Conservation (phyloP, 2,888 invertebrate species). For the Macrosoma leucophasiata region DNA sequence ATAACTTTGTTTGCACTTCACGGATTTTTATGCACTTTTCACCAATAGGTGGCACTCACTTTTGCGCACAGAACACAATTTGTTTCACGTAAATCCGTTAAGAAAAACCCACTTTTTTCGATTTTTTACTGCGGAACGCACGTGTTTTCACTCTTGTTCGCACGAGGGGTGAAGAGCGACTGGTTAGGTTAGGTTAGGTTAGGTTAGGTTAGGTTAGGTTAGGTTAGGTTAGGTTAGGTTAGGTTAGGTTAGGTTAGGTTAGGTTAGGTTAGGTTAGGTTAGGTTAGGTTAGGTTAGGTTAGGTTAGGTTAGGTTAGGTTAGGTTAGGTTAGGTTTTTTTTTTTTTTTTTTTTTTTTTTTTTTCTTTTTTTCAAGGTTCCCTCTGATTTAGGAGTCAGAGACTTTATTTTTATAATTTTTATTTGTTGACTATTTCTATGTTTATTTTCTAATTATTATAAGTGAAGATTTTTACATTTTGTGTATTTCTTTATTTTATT, state of each 20-base stretch:
- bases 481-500: neutral
- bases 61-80: too few relatives aligned
- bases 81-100: too few relatives aligned
- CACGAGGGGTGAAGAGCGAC: constrained; percentile 10
- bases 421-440: neutral
- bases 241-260: constrained; percentile 17
- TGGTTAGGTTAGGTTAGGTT: constrained; percentile 19
- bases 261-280: constrained; percentile 19
- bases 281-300: constrained; percentile 10
- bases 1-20: constrained; percentile 18
- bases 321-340: neutral
- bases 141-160: constrained; percentile 13
- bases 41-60: too few relatives aligned
- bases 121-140: too few relatives aligned
- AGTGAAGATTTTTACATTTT: neutral
- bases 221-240: constrained; percentile 19
- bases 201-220: constrained; percentile 18
- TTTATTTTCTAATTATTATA: neutral
- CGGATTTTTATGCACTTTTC: too few relatives aligned
- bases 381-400: neutral
- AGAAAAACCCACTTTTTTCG: too few relatives aligned
- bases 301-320: neutral
- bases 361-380: neutral
- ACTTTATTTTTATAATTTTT: neutral
- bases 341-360: neutral